phyloP scores from a whole-genome alignment of 2,888 invertebrate genomes.

The Bombylius discolor region DNA sequence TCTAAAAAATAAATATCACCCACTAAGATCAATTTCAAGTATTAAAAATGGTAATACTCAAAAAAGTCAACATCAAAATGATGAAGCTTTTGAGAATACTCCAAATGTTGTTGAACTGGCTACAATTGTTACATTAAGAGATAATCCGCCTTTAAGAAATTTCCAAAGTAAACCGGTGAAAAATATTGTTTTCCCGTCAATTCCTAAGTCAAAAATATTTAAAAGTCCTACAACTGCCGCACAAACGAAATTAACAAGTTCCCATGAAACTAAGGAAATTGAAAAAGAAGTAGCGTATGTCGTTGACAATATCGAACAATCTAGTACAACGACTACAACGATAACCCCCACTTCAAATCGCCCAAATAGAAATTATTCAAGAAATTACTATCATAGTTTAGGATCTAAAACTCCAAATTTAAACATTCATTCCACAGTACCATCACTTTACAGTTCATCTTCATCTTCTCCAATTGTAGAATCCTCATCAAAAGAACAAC shows the following conservation, averaged over 20 bases:
- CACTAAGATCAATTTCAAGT: neutral
- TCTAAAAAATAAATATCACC: neutral
- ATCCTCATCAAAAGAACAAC: constrained; percentile 29
- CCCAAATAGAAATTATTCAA: constrained; percentile 5
- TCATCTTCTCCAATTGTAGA: constrained; percentile 20
- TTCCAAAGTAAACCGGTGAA: neutral
- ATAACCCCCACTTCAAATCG: neutral
- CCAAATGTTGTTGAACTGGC: constrained; percentile 3
- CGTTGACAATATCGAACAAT: neutral
- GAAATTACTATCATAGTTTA: neutral
- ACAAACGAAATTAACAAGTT: neutral
- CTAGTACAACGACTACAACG: no score
- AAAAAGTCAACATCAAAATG: neutral
- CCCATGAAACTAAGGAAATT: constrained; percentile 13
- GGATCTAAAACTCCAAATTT: neutral
- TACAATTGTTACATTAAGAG: neutral
- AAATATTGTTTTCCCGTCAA: neutral
- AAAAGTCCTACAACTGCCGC: neutral
- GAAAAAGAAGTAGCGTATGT: constrained; percentile 5
- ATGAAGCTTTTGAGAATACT: neutral
- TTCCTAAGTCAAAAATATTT: neutral
- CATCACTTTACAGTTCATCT: neutral
- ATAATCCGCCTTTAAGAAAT: constrained; percentile 1
- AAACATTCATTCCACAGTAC: neutral
- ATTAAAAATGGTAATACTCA: neutral